phyloP scores from a whole-genome alignment of 2,113 vertebrate genomes.

The Opisthocomus hoazin region DNA sequence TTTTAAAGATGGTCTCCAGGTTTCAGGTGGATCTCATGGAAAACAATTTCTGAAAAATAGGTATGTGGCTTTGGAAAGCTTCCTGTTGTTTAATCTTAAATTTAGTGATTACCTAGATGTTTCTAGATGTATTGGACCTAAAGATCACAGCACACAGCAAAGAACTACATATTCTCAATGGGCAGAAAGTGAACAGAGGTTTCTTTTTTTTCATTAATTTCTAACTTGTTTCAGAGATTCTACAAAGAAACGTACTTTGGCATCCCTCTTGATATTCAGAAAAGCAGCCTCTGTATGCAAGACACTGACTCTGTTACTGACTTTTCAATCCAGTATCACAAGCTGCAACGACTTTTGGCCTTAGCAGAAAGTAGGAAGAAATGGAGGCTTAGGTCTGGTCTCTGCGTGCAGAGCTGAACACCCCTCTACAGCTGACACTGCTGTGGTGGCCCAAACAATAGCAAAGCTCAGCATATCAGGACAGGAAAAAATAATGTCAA shows the following conservation, averaged over 20 bases:
- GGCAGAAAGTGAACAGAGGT: background rate
- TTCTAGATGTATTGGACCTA: background rate
- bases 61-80: background rate
- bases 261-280: background rate
- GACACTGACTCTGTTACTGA: background rate
- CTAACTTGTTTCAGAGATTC: background rate
- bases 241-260: background rate
- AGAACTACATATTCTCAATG: background rate
- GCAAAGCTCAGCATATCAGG: background rate
- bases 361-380: background rate
- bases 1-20: background rate
- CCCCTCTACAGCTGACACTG: background rate
- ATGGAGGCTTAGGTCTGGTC: background rate
- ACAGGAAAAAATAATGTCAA: background rate
- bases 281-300: background rate
- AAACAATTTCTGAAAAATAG: background rate
- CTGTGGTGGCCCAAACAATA: rapidly evolving
- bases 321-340: background rate
- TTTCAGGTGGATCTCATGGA: background rate
- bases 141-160: background rate
- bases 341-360: background rate
- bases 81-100: background rate
- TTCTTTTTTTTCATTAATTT: background rate
- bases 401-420: background rate
- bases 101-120: background rate